Percentiles rank a stretch among this genome's conserved stretches.
Evolutionary conservation across 2,113 vertebrate genomes (phyloP).

Genomic region (Hippocampus abdominalis): DNA sequence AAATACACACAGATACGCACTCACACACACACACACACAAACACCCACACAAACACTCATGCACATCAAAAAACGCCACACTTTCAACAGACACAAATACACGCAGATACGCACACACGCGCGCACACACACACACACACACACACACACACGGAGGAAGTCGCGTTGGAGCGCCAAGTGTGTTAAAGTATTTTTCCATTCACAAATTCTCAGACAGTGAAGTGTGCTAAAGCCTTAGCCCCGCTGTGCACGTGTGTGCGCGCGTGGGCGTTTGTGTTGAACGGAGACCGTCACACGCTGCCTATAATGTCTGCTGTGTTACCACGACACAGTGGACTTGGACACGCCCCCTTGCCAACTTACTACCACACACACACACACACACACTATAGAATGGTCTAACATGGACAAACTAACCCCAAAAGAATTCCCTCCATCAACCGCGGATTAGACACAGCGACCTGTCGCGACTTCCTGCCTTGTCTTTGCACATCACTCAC

Average conservation of each 20-base stretch:
- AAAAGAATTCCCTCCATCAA: neutral
- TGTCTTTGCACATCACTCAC: constrained; percentile 25
- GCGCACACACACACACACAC: constrained; percentile 13
- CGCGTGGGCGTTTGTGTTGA: constrained; percentile 15
- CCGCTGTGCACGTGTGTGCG: constrained; percentile 7
- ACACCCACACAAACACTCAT: neutral
- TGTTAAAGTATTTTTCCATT: constrained; percentile 70
- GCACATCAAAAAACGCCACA: neutral
- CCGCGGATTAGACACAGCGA: constrained; percentile 2
- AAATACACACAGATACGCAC: constrained; percentile 2
- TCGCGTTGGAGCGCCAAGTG: constrained; percentile 44
- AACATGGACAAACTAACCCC: neutral
- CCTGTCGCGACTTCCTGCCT: constrained; percentile 51
- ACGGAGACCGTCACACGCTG: constrained; percentile 26
- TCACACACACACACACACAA: constrained; percentile 10
- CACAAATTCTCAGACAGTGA: constrained; percentile 73
- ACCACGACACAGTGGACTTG: constrained; percentile 46
- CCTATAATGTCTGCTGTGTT: constrained; percentile 51
- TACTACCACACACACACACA: constrained; percentile 14
- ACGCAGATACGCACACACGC: constrained; percentile 11
- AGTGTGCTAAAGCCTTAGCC: constrained; percentile 36
- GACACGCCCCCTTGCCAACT: constrained; percentile 30
- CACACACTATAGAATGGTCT: constrained; percentile 4
- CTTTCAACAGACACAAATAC: neutral
- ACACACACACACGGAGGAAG: constrained; percentile 39